These are phyloP conservation scores for Pampus argenteus DNA, from an alignment of 2,797 vertebrate species.

Conservation along the genomic window DNA sequence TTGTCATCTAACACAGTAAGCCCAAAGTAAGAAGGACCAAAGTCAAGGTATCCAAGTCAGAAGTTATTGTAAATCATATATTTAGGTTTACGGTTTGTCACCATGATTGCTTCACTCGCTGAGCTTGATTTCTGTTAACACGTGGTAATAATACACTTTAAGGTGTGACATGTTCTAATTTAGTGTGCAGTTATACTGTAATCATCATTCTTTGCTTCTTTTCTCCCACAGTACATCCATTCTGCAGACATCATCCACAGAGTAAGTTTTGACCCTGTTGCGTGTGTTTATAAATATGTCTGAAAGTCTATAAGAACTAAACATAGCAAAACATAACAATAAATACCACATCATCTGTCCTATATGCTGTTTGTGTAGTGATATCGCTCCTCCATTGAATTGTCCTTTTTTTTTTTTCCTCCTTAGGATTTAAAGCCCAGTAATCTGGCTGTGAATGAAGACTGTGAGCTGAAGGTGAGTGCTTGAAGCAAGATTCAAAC, in stretches of 20 bases:
- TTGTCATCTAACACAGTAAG: not conserved
- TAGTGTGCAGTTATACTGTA: not conserved
- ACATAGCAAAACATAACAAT: no score
- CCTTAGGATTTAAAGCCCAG: constrained; percentile 97
- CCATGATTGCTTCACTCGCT: not conserved
- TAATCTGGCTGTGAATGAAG: constrained; percentile 98
- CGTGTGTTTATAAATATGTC: not conserved
- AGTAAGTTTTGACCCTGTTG: constrained; percentile 85
- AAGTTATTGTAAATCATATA: not conserved
- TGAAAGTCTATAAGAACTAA: no score
- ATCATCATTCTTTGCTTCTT: constrained; percentile 33
- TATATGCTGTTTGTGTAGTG: not conserved
- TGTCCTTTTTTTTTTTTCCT: constrained; percentile 1
- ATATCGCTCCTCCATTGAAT: not conserved
- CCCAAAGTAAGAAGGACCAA: not conserved
- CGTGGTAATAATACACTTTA: not conserved
- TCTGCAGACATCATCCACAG: constrained; percentile 98
- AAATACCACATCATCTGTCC: not conserved
- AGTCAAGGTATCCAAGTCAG: not conserved
- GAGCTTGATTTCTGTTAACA: not conserved
- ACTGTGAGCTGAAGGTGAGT: constrained; percentile 96
- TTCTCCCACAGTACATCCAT: constrained; percentile 93
- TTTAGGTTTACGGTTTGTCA: not conserved
- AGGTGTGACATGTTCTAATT: not conserved
- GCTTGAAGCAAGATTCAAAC: not conserved